A percentile compares a stretch with the other conserved stretches of the same genome.
Evolutionary conservation across 1,140 invertebrate species (phyloP).

Genomic region (Triops longicaudatus): DNA sequence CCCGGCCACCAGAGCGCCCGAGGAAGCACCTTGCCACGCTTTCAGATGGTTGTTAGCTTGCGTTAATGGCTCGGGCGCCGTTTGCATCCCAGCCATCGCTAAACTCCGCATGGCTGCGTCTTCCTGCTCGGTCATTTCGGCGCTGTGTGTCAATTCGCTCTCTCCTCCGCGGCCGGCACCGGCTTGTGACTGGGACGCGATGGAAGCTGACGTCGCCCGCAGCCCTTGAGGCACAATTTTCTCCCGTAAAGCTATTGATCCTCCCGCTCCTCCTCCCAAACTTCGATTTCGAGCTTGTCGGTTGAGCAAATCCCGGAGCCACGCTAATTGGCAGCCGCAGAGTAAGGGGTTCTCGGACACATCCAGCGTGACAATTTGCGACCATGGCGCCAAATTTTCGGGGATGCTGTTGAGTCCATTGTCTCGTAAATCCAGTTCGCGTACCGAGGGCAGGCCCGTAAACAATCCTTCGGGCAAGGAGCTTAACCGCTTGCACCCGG

Average conservation of each 20-base stretch:
- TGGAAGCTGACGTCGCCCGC: conserved; percentile 33
- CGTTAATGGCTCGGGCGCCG: background rate
- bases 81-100: background rate
- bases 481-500: conserved; percentile 62
- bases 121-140: conserved; percentile 8
- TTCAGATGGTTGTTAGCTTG: background rate
- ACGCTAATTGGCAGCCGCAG: conserved; percentile 70
- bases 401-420: conserved; percentile 64
- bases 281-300: conserved; percentile 23
- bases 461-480: conserved; percentile 63
- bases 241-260: background rate
- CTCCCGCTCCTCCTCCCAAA: conserved; percentile 15
- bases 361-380: conserved; percentile 62
- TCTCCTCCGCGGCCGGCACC: conserved; percentile 24
- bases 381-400: conserved; percentile 66
- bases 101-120: background rate
- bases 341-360: conserved; percentile 71
- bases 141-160: background rate
- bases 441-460: conserved; percentile 64
- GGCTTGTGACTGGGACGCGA: background rate
- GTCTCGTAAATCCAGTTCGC: conserved; percentile 61
- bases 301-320: conserved; percentile 57
- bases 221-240: conserved; percentile 36
- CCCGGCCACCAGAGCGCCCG: conserved; percentile 32
- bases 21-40: background rate